Percentiles rank a stretch among this genome's conserved stretches.
Evolutionary conservation across 2,888 invertebrate genomes (phyloP).

Genomic region (Drosophila incognita): DNA sequence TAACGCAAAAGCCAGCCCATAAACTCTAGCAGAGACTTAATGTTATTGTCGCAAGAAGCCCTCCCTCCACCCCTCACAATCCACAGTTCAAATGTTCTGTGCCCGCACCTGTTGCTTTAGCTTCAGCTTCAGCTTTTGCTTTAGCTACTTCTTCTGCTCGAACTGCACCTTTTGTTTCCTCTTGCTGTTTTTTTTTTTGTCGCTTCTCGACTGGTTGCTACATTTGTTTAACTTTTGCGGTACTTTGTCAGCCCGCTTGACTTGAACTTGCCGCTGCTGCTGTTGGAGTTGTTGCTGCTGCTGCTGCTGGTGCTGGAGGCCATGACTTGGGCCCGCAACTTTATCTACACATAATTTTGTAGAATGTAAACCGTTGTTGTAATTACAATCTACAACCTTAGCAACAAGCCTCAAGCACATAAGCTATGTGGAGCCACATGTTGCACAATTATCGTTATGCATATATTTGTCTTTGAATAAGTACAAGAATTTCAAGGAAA

Average conservation of each 20-base stretch:
- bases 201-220: slow-evolving; percentile 59
- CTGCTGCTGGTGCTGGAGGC: slow-evolving; percentile 44
- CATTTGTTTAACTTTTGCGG: slow-evolving; percentile 79
- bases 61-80: too few species aligned
- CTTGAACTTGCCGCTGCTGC: slow-evolving; percentile 67
- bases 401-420: slow-evolving; percentile 8
- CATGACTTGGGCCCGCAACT: slow-evolving; percentile 62
- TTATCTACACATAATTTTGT: slow-evolving; percentile 53
- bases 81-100: slow-evolving; percentile 62
- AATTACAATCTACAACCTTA: slow-evolving; percentile 49
- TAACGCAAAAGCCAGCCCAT: slow-evolving; percentile 16
- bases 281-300: slow-evolving; percentile 9
- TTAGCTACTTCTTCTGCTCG: slow-evolving; percentile 2
- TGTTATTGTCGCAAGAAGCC: slow-evolving; percentile 3
- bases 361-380: slow-evolving; percentile 67
- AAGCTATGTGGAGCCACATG: slow-evolving; percentile 17
- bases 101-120: slow-evolving; percentile 30
- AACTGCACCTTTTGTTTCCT: slow-evolving; percentile 52
- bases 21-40: slow-evolving; percentile 7
- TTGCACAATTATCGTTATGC: slow-evolving; percentile 19
- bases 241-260: slow-evolving; percentile 79
- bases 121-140: slow-evolving; percentile 3
- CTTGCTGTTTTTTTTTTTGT: slow-evolving; percentile 28
- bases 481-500: slow-evolving; percentile 33
- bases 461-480: slow-evolving; percentile 25